Conservation (phyloP, 2,113 vertebrate species). For the Patagioenas fasciata region DNA sequence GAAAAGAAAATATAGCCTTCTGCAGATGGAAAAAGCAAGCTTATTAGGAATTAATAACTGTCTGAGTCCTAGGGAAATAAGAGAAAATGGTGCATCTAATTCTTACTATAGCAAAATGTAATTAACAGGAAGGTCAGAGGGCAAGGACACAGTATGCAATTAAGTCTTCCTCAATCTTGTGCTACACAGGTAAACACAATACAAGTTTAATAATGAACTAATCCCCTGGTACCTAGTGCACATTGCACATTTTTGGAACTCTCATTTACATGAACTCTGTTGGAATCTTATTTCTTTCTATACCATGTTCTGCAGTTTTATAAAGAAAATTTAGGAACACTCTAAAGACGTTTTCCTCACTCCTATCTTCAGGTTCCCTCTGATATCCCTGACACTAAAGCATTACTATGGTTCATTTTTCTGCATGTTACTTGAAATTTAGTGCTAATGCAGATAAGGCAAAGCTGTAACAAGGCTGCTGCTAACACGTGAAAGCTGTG, state of each 20-base stretch:
- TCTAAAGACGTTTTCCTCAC: not conserved
- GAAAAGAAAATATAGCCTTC: constrained; percentile 47
- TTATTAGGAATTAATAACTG: constrained; percentile 60
- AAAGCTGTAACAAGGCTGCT: constrained; percentile 16
- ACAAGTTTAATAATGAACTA: constrained; percentile 60
- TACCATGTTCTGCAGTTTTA: not conserved
- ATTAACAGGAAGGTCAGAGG: constrained; percentile 64
- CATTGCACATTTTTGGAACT: constrained; percentile 6
- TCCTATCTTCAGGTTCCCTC: constrained; percentile 19
- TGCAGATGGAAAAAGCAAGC: constrained; percentile 50
- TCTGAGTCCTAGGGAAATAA: constrained; percentile 60
- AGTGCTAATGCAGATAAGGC: constrained; percentile 23
- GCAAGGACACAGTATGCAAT: constrained; percentile 59
- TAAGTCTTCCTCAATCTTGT: constrained; percentile 36
- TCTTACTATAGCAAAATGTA: constrained; percentile 53
- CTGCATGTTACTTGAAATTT: constrained; percentile 2
- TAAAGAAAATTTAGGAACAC: constrained; percentile 34
- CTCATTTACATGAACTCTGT: constrained; percentile 32
- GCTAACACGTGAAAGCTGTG: constrained; percentile 1
- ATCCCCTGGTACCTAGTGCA: constrained; percentile 48
- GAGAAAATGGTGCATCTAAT: constrained; percentile 46
- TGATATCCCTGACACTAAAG: not conserved
- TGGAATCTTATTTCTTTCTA: constrained; percentile 28
- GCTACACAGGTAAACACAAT: constrained; percentile 51
- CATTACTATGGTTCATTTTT: constrained; percentile 8